phyloP scores from a whole-genome alignment of 2,888 invertebrate genomes.

The Aricia artaxerxes region DNA sequence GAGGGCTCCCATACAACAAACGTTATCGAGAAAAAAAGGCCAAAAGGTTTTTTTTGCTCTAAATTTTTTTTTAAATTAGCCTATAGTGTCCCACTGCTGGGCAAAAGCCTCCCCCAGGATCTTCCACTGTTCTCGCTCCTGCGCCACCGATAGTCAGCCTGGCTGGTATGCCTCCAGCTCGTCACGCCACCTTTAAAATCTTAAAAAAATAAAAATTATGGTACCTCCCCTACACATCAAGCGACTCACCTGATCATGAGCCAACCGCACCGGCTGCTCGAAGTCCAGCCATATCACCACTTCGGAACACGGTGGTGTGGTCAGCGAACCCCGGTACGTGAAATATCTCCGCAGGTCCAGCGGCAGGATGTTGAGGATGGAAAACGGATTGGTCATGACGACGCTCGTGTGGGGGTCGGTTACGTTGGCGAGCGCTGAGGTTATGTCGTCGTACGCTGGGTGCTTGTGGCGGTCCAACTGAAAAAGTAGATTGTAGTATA shows the following conservation, averaged over 20 bases:
- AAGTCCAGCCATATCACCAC: constrained; percentile 94
- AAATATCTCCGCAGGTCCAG: constrained; percentile 84
- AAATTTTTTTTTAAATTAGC: too few species aligned
- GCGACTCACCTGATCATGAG: constrained; percentile 82
- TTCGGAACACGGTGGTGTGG: constrained; percentile 92
- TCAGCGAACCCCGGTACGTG: constrained; percentile 91
- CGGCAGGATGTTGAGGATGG: constrained; percentile 78
- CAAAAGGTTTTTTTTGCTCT: too few species aligned
- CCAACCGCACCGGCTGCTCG: constrained; percentile 84
- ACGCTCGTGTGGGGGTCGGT: constrained; percentile 75
- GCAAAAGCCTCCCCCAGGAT: too few species aligned
- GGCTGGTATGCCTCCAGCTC: too few species aligned
- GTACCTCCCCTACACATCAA: too few species aligned
- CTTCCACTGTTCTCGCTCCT: too few species aligned
- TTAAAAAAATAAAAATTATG: too few species aligned
- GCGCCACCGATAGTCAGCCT: too few species aligned
- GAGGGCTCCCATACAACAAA: too few species aligned
- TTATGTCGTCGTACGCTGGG: constrained; percentile 81
- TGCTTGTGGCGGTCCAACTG: constrained; percentile 75
- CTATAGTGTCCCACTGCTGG: too few species aligned
- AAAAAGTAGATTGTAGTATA: constrained; percentile 36
- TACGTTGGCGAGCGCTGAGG: constrained; percentile 77
- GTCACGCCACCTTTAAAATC: too few species aligned
- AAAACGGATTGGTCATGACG: constrained; percentile 71
- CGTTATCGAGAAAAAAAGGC: too few species aligned